Percentiles rank a stretch among this genome's conserved stretches.
Conservation (phyloP, 2,797 vertebrate genomes). For the Eremophila alpestris region DNA sequence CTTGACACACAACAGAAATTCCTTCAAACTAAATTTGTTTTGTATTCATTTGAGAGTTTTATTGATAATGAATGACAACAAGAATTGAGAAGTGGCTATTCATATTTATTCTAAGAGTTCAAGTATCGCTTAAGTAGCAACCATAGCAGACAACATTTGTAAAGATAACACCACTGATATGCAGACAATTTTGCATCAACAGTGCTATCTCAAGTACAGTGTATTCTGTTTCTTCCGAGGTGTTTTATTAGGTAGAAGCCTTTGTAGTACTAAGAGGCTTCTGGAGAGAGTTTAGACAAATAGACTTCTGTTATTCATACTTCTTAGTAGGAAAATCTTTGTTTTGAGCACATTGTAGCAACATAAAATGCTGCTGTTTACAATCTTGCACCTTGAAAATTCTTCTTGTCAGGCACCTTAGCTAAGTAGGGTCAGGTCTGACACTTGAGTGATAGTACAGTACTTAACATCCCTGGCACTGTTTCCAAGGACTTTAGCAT, state of each 20-base stretch:
- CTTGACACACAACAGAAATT: background rate
- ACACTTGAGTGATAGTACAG: slow-evolving; percentile 5
- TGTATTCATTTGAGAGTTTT: slow-evolving; percentile 10
- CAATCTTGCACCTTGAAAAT: slow-evolving; percentile 1
- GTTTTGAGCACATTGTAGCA: background rate
- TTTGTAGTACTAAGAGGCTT: slow-evolving; percentile 25
- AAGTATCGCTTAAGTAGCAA: background rate
- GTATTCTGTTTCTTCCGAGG: background rate
- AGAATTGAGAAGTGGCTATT: slow-evolving; percentile 27
- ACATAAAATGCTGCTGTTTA: slow-evolving; percentile 32
- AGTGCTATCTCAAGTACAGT: background rate
- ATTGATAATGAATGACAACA: background rate
- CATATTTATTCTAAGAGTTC: slow-evolving; percentile 10
- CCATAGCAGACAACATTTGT: background rate
- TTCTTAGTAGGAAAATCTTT: slow-evolving; percentile 7
- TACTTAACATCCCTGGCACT: slow-evolving; percentile 7
- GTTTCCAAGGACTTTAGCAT: slow-evolving; percentile 29
- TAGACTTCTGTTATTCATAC: slow-evolving; percentile 14
- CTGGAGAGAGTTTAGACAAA: slow-evolving; percentile 41
- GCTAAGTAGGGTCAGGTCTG: slow-evolving; percentile 35
- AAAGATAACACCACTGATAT: slow-evolving; percentile 8
- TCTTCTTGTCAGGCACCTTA: slow-evolving; percentile 27
- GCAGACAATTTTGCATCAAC: background rate
- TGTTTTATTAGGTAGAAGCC: slow-evolving; percentile 6
- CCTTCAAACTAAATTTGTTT: slow-evolving; percentile 9